Evolutionary conservation across 2,797 vertebrate species (phyloP).

Genomic region (Urocyon cinereoargenteus): DNA sequence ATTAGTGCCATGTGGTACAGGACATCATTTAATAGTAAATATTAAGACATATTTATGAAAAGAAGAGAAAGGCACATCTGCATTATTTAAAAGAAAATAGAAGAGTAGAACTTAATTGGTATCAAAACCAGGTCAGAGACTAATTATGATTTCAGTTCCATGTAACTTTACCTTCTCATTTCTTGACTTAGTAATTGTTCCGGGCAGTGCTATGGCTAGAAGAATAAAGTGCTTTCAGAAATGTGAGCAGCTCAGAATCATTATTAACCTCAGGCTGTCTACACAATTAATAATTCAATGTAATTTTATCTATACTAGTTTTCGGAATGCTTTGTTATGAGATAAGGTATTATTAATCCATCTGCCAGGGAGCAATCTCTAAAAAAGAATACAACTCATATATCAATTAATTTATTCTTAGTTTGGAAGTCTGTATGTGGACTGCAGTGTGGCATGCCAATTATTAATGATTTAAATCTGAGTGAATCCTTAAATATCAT

Average conservation of each 20-base stretch:
- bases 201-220: constrained; percentile 89
- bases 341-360: constrained; percentile 82
- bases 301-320: constrained; percentile 95
- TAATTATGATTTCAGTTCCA: constrained; percentile 89
- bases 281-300: constrained; percentile 97
- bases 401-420: constrained; percentile 58
- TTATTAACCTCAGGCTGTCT: constrained; percentile 94
- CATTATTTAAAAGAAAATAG: constrained; percentile 91
- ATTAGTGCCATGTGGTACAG: constrained; percentile 46
- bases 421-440: neutral
- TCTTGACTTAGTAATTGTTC: constrained; percentile 93
- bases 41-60: constrained; percentile 66
- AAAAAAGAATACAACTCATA: constrained; percentile 43
- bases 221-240: constrained; percentile 93
- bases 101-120: constrained; percentile 89
- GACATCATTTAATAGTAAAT: constrained; percentile 74
- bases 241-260: constrained; percentile 92
- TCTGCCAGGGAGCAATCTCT: constrained; percentile 43
- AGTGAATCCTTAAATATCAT: constrained; percentile 13
- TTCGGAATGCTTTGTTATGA: constrained; percentile 88
- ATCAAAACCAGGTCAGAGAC: constrained; percentile 91
- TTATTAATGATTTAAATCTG: constrained; percentile 48
- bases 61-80: constrained; percentile 79
- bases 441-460: neutral
- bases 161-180: constrained; percentile 88